Evolutionary conservation across 2,797 vertebrate species (phyloP).

Genomic region (Lepidocolaptes lacrymiger): DNA sequence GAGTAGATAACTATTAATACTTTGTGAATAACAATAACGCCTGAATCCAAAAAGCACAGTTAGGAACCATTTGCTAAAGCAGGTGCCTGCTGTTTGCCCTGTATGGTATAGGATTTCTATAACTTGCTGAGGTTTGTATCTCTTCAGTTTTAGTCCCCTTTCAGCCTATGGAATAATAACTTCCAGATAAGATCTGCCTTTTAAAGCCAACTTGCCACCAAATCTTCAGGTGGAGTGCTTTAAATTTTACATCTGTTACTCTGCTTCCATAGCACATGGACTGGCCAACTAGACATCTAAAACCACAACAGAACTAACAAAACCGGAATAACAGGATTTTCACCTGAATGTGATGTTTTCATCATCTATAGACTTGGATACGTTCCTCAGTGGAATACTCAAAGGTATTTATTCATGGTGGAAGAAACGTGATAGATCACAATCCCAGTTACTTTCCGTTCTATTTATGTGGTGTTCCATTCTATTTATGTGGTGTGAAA

Average conservation of each 20-base stretch:
- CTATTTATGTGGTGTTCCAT: not conserved
- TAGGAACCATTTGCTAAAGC: not conserved
- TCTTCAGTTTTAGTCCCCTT: not conserved
- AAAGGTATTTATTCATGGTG: not conserved
- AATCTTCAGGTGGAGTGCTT: not conserved
- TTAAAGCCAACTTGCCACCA: not conserved
- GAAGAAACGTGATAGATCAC: not conserved
- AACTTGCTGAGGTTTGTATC: not conserved
- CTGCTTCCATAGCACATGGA: fast-evolving
- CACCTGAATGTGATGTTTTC: not conserved
- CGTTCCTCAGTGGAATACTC: not conserved
- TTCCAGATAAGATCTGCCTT: not conserved
- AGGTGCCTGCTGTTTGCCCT: not conserved
- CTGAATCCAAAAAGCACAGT: not conserved
- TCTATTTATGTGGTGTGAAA: not conserved
- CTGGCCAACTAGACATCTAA: not conserved
- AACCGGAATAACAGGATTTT: not conserved
- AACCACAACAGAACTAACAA: not conserved
- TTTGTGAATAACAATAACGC: not conserved
- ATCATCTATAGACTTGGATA: not conserved
- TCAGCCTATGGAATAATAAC: not conserved
- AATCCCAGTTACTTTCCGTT: not conserved
- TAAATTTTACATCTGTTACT: not conserved
- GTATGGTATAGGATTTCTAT: not conserved
- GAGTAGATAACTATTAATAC: not conserved